phyloP scores from a whole-genome alignment of 2,888 invertebrate genomes.

The Physocephala rufipes region DNA sequence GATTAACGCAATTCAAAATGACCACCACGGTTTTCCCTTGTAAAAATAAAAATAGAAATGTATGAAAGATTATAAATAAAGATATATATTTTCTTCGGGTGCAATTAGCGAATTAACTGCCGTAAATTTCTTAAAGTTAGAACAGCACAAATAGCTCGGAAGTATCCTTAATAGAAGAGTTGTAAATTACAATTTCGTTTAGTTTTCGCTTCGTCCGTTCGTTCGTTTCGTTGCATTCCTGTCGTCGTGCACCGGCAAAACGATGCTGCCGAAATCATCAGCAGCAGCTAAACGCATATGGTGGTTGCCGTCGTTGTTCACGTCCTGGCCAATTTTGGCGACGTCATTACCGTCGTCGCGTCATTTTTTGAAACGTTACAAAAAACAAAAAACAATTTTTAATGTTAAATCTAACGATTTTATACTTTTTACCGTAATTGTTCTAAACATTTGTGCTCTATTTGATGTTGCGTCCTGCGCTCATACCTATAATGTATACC shows the following conservation, averaged over 20 bases:
- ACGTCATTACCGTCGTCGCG: slow-evolving; percentile 35
- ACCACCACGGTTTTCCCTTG: slow-evolving; percentile 4
- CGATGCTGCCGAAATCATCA: slow-evolving; percentile 41
- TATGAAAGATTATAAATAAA: slow-evolving; percentile 26
- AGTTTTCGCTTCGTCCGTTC: not conserved
- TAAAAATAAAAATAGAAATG: slow-evolving; percentile 24
- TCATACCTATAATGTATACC: slow-evolving; percentile 8
- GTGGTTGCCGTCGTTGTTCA: slow-evolving; percentile 28
- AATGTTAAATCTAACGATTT: slow-evolving; percentile 43
- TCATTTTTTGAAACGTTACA: slow-evolving; percentile 22
- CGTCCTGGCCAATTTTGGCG: slow-evolving; percentile 19
- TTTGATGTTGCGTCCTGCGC: slow-evolving; percentile 27
- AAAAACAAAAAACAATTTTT: slow-evolving; percentile 13
- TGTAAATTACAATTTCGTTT: not conserved
- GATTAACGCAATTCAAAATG: slow-evolving; percentile 1
- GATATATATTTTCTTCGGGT: slow-evolving; percentile 22
- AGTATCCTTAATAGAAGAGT: not conserved
- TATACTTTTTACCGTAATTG: slow-evolving; percentile 39
- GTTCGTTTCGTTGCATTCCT: not conserved
- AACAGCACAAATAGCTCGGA: too few species aligned
- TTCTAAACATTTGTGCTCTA: slow-evolving; percentile 8
- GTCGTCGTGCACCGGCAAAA: slow-evolving; percentile 20
- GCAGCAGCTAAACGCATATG: slow-evolving; percentile 9
- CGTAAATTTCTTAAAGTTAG: too few species aligned
- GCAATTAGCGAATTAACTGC: slow-evolving; percentile 15